phyloP scores from a whole-genome alignment of 2,797 vertebrate genomes.

The Petrocephalus schoutedeni region DNA sequence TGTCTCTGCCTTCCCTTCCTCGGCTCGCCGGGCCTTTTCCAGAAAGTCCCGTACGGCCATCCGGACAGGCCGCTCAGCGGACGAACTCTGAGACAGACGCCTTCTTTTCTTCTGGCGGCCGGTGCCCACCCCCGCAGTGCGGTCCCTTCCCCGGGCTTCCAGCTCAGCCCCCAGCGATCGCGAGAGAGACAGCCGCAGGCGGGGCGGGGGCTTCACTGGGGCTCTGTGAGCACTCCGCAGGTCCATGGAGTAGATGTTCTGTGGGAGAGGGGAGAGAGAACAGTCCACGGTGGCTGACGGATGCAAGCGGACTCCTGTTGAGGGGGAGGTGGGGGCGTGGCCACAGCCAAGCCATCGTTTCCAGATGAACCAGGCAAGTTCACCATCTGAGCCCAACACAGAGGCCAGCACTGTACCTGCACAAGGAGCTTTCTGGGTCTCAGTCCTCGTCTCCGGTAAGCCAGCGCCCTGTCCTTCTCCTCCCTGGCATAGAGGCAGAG shows the following conservation, averaged over 20 bases:
- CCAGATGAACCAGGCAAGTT: not conserved
- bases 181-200: slow-evolving; percentile 78
- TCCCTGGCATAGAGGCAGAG: slow-evolving; percentile 66
- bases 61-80: slow-evolving; percentile 34
- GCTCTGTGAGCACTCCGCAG: slow-evolving; percentile 88
- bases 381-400: not conserved
- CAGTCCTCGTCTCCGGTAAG: slow-evolving; percentile 82
- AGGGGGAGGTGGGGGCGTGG: not conserved
- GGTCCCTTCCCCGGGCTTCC: slow-evolving; percentile 34
- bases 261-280: slow-evolving; percentile 32
- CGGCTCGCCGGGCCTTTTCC: slow-evolving; percentile 35
- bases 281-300: not conserved
- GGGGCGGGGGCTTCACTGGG: slow-evolving; percentile 62
- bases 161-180: slow-evolving; percentile 60
- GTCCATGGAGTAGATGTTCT: slow-evolving; percentile 90
- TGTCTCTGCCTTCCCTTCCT: slow-evolving; percentile 38
- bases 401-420: slow-evolving; percentile 68
- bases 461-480: slow-evolving; percentile 77
- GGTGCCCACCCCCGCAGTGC: slow-evolving; percentile 25
- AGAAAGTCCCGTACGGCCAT: slow-evolving; percentile 20
- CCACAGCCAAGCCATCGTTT: not conserved
- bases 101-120: slow-evolving; percentile 34
- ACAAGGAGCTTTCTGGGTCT: slow-evolving; percentile 81
- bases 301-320: not conserved
- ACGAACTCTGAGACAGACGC: slow-evolving; percentile 32